Evolutionary conservation across 2,888 invertebrate genomes (phyloP), one percentile per base, ranked within the genome.

Genomic region (Lithophane semibrunnea): DNA sequence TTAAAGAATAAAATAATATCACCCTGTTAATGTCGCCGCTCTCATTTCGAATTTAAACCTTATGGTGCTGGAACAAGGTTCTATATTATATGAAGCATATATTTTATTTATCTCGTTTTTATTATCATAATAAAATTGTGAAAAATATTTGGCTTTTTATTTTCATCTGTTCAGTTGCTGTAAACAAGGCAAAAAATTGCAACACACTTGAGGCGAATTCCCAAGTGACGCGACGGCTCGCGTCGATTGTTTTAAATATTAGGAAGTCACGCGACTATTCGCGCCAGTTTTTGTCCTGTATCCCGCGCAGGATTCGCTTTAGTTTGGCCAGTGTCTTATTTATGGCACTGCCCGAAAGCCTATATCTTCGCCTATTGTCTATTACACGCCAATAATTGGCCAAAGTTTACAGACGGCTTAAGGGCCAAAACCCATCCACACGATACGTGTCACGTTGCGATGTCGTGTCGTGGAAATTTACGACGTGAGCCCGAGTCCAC

Each of bases 41-140:
- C 69, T 42, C 18, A 71, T 37, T 75, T 76, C 60, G 71, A 83
- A 73, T 84, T 76, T 75, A 80, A 75, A 84, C 75, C 66, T 73
- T 75, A 80, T 79, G 86, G 85, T 88, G 87, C 83, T 87, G 80
- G 83, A 83, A 81, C 73, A 77, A 44, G 77, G 82, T 85, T 79
- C 79, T 86, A 73, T 82, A 73, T 58, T 70, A 58, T 70, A 66
- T 69, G 10, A 77, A 65, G 18, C 24, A 77, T 64, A 60, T 65
- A 70, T 72, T 49, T 74, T 79, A 78, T 80, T 68, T 82, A 80
- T 86, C 82, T 87, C 67, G 58, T 86, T 84, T 44, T 85, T 67
- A 77, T 80, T 88, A 87, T 86, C 54, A 84, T 82, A 86, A 72
- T 86, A 85, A 87, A 86, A 81, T 73, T 84, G 61, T 75, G 75